Base-by-base conservation (phyloP, 2,797 vertebrate genomes). In the Cygnus olor region DNA sequence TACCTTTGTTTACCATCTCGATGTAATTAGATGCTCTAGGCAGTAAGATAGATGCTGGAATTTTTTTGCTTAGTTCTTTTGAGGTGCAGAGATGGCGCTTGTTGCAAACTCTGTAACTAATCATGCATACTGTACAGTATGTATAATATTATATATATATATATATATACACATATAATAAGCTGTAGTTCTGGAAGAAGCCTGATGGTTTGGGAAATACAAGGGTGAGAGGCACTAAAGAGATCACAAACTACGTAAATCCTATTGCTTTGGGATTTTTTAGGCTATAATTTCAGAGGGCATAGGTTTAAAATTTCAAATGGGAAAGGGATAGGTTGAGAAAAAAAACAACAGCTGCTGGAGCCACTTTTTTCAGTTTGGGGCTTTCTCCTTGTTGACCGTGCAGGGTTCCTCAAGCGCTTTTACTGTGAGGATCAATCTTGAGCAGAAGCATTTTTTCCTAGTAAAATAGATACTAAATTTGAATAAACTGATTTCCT, bases 121-220 rank as follows among this genome's bases (percentile, higher is more conserved):
- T 56, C 24, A 1, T 8, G 6, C 1, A 2, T 49, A 66, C 71
- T 61, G 18, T 70, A 5, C 2, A 0, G 40, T 30, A 36, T 14
- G 16, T 42, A n/a, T n/a, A n/a, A n/a, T n/a, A n/a, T n/a, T n/a
- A n/a, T n/a, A n/a, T n/a, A n/a, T n/a, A n/a, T n/a, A n/a, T n/a
- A n/a, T n/a, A n/a, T n/a, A n/a, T n/a, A n/a, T n/a, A n/a, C n/a
- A n/a, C 1, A 3, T 18, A 4, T 19, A n/a, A 32, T 17, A 70
- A 3, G 15, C 20, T 20, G 1, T 5, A 45, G 61, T 53, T 81
- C 44, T 38, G 30, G 12, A 21, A 44, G 61, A 51, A 71, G 27
- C n/a, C 54, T 40, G 20, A 24, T 14, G 40, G 3, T 24, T 28
- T n/a, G 21, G 36, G 49, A 64, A 63, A 8, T 8, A 57, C 6